Conservation (phyloP, 1,140 invertebrate species). For the Papilio dardanus region DNA sequence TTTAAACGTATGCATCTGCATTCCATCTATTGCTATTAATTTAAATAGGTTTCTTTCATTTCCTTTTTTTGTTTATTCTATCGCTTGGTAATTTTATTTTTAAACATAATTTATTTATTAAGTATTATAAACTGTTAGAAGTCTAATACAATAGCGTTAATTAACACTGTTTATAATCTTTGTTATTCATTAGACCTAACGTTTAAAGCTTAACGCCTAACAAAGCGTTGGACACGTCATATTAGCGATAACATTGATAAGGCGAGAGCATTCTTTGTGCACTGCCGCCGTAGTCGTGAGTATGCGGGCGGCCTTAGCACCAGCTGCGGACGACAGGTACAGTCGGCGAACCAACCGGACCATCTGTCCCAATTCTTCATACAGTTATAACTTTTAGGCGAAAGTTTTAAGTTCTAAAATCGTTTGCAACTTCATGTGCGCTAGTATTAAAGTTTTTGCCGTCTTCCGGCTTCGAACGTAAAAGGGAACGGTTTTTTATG, state of each 20-base stretch:
- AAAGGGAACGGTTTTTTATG: constrained; percentile 61
- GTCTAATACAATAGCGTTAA: not conserved
- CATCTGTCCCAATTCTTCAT: constrained; percentile 41
- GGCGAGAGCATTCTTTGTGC: not conserved
- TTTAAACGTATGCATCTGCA: too few relatives aligned
- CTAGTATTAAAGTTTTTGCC: constrained; percentile 60
- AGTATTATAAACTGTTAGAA: not conserved
- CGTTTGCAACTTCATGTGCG: constrained; percentile 2
- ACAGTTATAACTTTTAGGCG: constrained; percentile 39
- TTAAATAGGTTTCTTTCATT: too few relatives aligned
- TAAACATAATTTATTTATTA: not conserved
- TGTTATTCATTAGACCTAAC: not conserved
- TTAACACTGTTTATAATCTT: not conserved
- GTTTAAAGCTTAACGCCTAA: constrained; percentile 6
- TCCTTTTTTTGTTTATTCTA: too few relatives aligned
- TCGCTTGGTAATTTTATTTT: too few relatives aligned
- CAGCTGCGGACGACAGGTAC: constrained; percentile 52
- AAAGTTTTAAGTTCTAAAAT: constrained; percentile 38
- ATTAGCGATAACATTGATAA: constrained; percentile 22
- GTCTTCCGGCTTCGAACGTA: constrained; percentile 56
- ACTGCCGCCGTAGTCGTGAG: not conserved
- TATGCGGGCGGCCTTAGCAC: constrained; percentile 44
- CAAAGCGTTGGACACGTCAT: not conserved
- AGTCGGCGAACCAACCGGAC: constrained; percentile 38
- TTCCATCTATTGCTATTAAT: too few relatives aligned